A percentile compares a stretch with the other conserved stretches of the same genome.
Evolutionary conservation across 2,888 invertebrate species (phyloP).

Genomic region (Dexiosoma caninum): DNA sequence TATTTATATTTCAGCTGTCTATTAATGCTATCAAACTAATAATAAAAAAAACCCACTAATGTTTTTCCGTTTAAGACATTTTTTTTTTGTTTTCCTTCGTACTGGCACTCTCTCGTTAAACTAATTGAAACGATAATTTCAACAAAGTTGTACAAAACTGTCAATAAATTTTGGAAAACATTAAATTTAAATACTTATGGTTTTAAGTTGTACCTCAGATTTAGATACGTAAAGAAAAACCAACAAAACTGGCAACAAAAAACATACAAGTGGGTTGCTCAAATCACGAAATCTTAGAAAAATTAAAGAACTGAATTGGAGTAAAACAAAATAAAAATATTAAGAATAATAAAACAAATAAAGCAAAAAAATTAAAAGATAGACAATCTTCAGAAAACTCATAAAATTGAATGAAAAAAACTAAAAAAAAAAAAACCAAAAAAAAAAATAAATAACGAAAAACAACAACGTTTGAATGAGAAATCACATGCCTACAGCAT

Average conservation of each 20-base stretch:
- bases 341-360: not conserved
- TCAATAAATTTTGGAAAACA: slow-evolving; percentile 57
- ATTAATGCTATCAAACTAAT: slow-evolving; percentile 26
- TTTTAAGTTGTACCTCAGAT: slow-evolving; percentile 20
- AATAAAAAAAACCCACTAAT: slow-evolving; percentile 33
- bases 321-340: not conserved
- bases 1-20: slow-evolving; percentile 8
- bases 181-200: slow-evolving; percentile 36
- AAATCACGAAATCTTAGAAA: slow-evolving; percentile 33
- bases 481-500: slow-evolving; percentile 60
- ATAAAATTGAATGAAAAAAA: too few species aligned
- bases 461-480: slow-evolving; percentile 46
- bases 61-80: slow-evolving; percentile 21
- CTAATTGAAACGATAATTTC: slow-evolving; percentile 62
- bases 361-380: slow-evolving; percentile 36
- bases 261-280: slow-evolving; percentile 54
- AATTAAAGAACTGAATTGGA: slow-evolving; percentile 18
- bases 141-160: slow-evolving; percentile 62
- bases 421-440: not conserved
- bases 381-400: slow-evolving; percentile 46
- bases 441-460: too few species aligned
- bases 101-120: slow-evolving; percentile 35
- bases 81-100: not conserved
- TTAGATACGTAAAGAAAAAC: slow-evolving; percentile 5
- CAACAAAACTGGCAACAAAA: slow-evolving; percentile 23